Evolutionary conservation across 2,888 invertebrate species (phyloP).

Genomic region (Hirtodrosophila duncani): DNA sequence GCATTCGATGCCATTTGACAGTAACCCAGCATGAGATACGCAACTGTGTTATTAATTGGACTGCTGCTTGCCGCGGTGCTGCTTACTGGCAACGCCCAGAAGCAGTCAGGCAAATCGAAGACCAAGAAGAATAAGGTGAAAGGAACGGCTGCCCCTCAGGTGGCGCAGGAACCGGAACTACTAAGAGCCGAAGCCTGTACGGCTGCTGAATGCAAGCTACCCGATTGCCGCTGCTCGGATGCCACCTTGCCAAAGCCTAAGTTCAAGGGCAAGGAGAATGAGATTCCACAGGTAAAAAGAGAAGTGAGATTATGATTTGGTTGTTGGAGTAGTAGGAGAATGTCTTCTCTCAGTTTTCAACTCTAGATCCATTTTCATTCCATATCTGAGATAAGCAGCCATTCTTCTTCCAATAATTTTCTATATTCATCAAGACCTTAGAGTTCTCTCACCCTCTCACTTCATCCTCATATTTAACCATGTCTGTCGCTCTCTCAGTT

Average conservation of each 20-base stretch:
- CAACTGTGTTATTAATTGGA: conserved; percentile 37
- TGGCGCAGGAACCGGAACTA: conserved; percentile 11
- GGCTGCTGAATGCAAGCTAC: conserved; percentile 55
- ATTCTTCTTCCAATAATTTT: too few species aligned
- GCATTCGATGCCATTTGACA: conserved; percentile 5
- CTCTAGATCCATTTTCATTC: too few species aligned
- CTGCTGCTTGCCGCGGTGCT: conserved; percentile 33
- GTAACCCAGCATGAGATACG: conserved; percentile 40
- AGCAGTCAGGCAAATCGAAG: conserved; percentile 37
- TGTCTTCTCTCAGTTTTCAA: neutral
- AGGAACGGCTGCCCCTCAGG: conserved; percentile 13
- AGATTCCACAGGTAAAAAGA: conserved; percentile 75
- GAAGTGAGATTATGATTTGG: too few species aligned
- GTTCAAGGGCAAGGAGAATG: conserved; percentile 55
- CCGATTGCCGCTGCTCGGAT: conserved; percentile 75
- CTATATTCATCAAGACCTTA: too few species aligned
- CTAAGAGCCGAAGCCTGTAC: conserved; percentile 54
- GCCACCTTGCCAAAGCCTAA: conserved; percentile 55
- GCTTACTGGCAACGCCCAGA: conserved; percentile 25
- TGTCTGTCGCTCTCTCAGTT: too few species aligned
- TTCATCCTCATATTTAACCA: too few species aligned
- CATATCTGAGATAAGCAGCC: too few species aligned
- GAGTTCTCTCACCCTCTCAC: too few species aligned
- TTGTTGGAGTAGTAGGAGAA: too few species aligned
- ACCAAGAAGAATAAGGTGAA: conserved; percentile 45